phyloP scores from a whole-genome alignment of 2,888 invertebrate species.

The Oscheius sp. region DNA sequence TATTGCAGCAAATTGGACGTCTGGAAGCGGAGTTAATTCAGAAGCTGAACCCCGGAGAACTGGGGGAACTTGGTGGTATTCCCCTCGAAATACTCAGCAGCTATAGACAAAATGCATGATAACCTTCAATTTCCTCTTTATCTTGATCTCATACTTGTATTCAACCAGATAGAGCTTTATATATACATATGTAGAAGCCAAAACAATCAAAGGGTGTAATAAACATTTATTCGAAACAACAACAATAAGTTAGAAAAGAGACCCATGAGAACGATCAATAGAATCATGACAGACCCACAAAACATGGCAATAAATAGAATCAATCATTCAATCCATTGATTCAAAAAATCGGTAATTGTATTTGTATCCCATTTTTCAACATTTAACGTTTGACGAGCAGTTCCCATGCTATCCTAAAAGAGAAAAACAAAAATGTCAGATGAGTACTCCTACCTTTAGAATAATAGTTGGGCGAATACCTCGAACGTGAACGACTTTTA shows the following conservation, averaged over 20 bases:
- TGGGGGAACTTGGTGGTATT: slow-evolving; percentile 48
- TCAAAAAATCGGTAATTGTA: slow-evolving; percentile 93
- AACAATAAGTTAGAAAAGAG: neutral
- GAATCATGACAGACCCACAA: slow-evolving; percentile 11
- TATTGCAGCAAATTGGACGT: slow-evolving; percentile 56
- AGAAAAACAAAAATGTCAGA: slow-evolving; percentile 9
- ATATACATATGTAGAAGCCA: neutral
- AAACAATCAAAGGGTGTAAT: neutral
- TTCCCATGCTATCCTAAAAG: slow-evolving; percentile 75
- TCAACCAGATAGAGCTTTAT: slow-evolving; percentile 3
- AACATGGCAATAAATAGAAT: slow-evolving; percentile 8
- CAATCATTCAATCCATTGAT: slow-evolving; percentile 79
- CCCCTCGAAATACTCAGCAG: slow-evolving; percentile 52
- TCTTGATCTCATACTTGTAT: neutral
- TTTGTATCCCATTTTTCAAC: slow-evolving; percentile 99
- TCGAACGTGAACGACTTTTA: slow-evolving; percentile 83
- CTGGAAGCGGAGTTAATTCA: slow-evolving; percentile 52
- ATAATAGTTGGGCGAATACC: slow-evolving; percentile 94
- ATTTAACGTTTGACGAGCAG: slow-evolving; percentile 77
- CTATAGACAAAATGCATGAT: slow-evolving; percentile 23
- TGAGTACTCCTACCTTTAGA: slow-evolving; percentile 75
- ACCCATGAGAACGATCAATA: neutral
- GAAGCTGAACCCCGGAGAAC: slow-evolving; percentile 47
- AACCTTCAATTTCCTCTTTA: neutral
- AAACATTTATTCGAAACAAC: neutral